Conservation (phyloP, 2,797 vertebrate genomes). For the Rhabdomys pumilio region DNA sequence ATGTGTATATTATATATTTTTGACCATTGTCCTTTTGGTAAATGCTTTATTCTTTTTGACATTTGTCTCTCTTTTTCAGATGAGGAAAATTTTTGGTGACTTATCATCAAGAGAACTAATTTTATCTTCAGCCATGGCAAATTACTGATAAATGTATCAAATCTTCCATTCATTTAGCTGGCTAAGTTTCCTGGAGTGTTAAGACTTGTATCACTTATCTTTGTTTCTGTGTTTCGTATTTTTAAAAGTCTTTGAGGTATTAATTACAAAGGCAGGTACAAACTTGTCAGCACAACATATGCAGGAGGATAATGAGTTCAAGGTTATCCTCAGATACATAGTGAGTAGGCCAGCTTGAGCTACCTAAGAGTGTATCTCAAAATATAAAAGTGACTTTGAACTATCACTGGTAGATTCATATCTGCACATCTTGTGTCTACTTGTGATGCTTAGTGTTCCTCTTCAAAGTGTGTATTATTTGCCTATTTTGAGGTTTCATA, state of each 20-base stretch:
- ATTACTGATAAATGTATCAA: background rate
- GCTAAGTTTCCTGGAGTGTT: background rate
- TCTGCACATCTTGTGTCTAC: background rate
- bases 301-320: background rate
- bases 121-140: background rate
- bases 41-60: background rate
- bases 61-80: background rate
- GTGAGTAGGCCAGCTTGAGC: background rate
- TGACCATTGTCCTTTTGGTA: background rate
- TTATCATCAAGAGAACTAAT: background rate
- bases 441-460: background rate
- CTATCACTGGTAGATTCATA: background rate
- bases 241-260: background rate
- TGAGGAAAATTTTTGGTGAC: background rate
- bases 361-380: background rate
- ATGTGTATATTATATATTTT: background rate
- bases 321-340: background rate
- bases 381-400: background rate
- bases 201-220: background rate
- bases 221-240: background rate
- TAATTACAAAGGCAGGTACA: background rate
- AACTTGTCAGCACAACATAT: background rate
- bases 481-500: background rate
- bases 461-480: background rate
- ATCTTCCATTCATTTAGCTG: background rate